Base-by-base conservation (phyloP, 2,797 vertebrate genomes). In the Tragopan temminckii region DNA sequence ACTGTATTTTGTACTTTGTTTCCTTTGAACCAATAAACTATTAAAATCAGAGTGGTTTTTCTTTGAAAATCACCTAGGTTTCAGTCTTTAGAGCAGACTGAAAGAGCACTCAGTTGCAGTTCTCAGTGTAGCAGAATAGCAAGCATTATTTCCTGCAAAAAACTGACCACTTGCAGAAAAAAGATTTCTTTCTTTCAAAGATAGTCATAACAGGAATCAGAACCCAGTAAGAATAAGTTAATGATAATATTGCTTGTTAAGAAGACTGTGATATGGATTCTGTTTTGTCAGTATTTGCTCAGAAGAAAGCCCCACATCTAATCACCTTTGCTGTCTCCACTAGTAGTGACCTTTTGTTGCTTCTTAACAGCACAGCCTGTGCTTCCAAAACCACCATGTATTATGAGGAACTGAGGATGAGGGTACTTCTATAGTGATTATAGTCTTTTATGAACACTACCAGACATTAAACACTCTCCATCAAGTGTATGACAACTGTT, bases 321-420 rank as follows among this genome's bases (percentile, higher is more conserved):
- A 79, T 15, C 19, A 81, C 3, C 13, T 59, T 62, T 70, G 8
- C 43, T 62, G 69, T 55, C 15, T 46, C 18, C 40, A 23, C 15
- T 52, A 52, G 8, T 36, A 72, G 33, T 38, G 57, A 67, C 10
- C 14, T 76, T 90, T 35, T 24, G 11, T 38, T 58, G 52, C 29
- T 67, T 53, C 42, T 46, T 79, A 72, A 74, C 57, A 77, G 23
- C n/a, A 66, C 17, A 20, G 0, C 0, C 31, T 57, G 4, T 42
- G 69, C 71, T 63, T 75, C 33, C 46, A 72, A 79, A 81, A 5
- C 27, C 19, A 53, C 21, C 33, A 81, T 1, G 52, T 3, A 14
- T 36, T 50, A 50, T 5, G 14, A 45, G 24, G 77, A 40, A 13
- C 10, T 87, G n/a, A 62, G 38, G n/a, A 53, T 74, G 58, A 64